Percentiles rank a stretch among this genome's conserved stretches.
Evolutionary conservation across 2,797 vertebrate genomes (phyloP).

Genomic region (Microtus obscurus): DNA sequence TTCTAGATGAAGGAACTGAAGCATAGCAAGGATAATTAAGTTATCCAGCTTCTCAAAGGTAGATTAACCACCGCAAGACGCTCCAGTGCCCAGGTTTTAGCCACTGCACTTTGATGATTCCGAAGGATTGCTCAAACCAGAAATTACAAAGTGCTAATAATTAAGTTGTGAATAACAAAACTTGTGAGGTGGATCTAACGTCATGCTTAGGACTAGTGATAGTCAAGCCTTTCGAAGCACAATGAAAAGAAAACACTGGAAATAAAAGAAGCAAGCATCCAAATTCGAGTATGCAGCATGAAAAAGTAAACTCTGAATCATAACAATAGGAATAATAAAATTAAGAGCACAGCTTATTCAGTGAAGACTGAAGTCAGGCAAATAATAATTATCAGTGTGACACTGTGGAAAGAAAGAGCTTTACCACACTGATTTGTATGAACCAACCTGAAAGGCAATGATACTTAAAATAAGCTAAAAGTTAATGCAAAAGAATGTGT

Average conservation of each 20-base stretch:
- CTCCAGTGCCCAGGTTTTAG: neutral
- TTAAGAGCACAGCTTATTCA: neutral
- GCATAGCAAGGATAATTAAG: neutral
- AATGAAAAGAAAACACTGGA: neutral
- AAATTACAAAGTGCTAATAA: neutral
- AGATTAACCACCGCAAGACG: neutral
- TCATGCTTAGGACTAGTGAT: neutral
- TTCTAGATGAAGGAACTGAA: neutral
- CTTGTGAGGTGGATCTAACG: neutral
- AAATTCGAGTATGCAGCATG: neutral
- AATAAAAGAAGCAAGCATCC: neutral
- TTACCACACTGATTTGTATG: neutral
- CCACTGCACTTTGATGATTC: neutral
- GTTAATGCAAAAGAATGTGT: neutral
- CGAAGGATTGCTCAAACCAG: neutral
- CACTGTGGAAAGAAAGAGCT: neutral
- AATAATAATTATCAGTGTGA: neutral
- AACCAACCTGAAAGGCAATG: neutral
- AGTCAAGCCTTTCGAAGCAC: neutral
- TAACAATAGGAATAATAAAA: neutral
- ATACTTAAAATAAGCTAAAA: neutral
- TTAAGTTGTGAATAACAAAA: neutral
- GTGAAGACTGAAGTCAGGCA: too few relatives aligned
- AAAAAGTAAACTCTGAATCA: neutral
- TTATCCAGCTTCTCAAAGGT: neutral